phyloP scores from a whole-genome alignment of 1,140 invertebrate species.

The Drosophila kohkoa region DNA sequence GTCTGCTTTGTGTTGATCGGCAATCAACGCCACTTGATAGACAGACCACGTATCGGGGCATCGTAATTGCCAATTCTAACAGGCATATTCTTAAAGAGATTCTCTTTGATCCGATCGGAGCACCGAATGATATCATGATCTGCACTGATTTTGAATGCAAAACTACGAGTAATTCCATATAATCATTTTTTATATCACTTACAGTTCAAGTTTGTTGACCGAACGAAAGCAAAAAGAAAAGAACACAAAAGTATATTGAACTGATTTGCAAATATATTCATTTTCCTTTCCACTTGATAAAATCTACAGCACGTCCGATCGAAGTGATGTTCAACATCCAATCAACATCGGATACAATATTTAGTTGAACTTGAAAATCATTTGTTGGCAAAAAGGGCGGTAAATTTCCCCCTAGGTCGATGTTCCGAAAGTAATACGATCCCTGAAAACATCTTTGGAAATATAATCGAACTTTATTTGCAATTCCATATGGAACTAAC shows the following conservation, averaged over 20 bases:
- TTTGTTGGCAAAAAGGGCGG: neutral
- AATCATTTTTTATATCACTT: slow-evolving; percentile 23
- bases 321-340: neutral
- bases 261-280: neutral
- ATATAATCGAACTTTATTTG: neutral
- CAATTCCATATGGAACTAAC: neutral
- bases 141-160: slow-evolving; percentile 35
- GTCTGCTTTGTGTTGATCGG: slow-evolving; percentile 8
- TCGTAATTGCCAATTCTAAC: slow-evolving; percentile 51
- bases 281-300: neutral
- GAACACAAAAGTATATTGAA: neutral
- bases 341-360: neutral
- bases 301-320: neutral
- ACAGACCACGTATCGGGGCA: slow-evolving; percentile 64
- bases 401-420: neutral
- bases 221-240: neutral
- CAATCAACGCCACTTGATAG: slow-evolving; percentile 65
- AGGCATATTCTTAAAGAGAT: slow-evolving; percentile 34
- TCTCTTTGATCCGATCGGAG: slow-evolving; percentile 21
- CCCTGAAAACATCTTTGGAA: neutral
- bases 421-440: slow-evolving; percentile 8
- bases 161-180: slow-evolving; percentile 23
- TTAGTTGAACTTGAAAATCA: neutral
- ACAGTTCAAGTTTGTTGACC: slow-evolving; percentile 43
- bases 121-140: slow-evolving; percentile 18